These are phyloP conservation scores for Nomada hirtipes DNA, from an alignment of 2,888 invertebrate species.

Conservation along the genomic window DNA sequence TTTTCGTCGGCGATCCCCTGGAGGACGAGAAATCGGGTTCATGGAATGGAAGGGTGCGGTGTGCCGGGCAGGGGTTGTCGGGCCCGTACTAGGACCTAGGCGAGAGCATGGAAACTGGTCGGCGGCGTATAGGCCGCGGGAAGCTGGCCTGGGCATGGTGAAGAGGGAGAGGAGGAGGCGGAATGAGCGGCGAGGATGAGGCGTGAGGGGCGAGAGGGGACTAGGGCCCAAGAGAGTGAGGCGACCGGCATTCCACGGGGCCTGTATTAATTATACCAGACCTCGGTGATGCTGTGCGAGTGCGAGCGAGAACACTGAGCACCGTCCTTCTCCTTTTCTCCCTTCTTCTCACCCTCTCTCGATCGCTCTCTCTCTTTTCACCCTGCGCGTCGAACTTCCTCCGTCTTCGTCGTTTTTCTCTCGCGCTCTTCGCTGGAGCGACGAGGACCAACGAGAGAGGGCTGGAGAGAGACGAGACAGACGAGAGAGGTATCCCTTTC, in stretches of 20 bases:
- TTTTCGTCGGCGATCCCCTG: conserved; percentile 30
- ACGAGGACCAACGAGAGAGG: conserved; percentile 27
- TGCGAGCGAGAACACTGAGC: conserved; percentile 71
- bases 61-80: conserved; percentile 56
- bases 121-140: conserved; percentile 64
- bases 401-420: conserved; percentile 41
- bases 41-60: conserved; percentile 41
- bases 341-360: conserved; percentile 15
- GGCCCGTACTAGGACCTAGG: conserved; percentile 65
- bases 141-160: conserved; percentile 75
- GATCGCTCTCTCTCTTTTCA: not conserved
- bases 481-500: conserved; percentile 51
- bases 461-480: conserved; percentile 47
- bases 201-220: conserved; percentile 53
- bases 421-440: conserved; percentile 13
- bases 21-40: not conserved
- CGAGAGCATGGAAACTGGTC: conserved; percentile 78
- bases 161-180: conserved; percentile 59
- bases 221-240: conserved; percentile 77
- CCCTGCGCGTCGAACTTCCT: conserved; percentile 21
- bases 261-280: conserved; percentile 84
- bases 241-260: conserved; percentile 83
- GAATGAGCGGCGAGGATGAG: conserved; percentile 63
- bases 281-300: conserved; percentile 77
- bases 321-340: conserved; percentile 26